Evolutionary conservation across 2,797 vertebrate genomes (phyloP).

Genomic region (Rousettus madagascariensis): DNA sequence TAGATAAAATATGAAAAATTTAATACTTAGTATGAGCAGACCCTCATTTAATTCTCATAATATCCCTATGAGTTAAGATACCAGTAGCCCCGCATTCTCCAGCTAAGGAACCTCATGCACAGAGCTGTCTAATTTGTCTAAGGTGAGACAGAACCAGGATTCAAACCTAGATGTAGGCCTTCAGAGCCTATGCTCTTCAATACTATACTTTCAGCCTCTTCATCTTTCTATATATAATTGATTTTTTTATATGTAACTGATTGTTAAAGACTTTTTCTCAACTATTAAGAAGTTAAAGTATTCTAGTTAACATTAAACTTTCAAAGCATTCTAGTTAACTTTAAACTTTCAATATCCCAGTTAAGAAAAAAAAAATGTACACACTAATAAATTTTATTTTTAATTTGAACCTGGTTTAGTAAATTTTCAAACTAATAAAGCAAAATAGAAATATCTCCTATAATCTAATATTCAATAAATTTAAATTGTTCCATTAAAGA

Average conservation of each 20-base stretch:
- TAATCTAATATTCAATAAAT: not conserved
- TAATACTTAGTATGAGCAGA: not conserved
- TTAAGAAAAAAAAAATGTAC: not conserved
- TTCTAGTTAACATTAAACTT: not conserved
- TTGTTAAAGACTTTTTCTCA: not conserved
- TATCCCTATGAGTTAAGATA: not conserved
- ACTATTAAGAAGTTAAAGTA: not conserved
- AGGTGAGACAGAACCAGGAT: not conserved
- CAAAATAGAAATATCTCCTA: conserved; percentile 24
- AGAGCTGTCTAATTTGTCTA: not conserved
- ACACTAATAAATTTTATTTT: conserved; percentile 16
- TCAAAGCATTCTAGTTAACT: not conserved
- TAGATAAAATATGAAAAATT: conserved; percentile 38
- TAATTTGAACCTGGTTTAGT: not conserved
- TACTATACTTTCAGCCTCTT: not conserved
- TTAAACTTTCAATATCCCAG: not conserved
- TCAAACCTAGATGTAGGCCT: not conserved
- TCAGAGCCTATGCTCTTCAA: not conserved
- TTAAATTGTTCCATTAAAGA: conserved; percentile 12
- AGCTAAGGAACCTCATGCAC: not conserved
- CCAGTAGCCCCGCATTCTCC: not conserved
- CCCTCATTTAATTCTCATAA: conserved; percentile 18
- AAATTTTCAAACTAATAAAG: conserved; percentile 31
- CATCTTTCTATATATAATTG: not conserved
- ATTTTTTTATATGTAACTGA: not conserved